Conservation (phyloP, 2,888 invertebrate genomes). For the Listrodromus nycthemerus region DNA sequence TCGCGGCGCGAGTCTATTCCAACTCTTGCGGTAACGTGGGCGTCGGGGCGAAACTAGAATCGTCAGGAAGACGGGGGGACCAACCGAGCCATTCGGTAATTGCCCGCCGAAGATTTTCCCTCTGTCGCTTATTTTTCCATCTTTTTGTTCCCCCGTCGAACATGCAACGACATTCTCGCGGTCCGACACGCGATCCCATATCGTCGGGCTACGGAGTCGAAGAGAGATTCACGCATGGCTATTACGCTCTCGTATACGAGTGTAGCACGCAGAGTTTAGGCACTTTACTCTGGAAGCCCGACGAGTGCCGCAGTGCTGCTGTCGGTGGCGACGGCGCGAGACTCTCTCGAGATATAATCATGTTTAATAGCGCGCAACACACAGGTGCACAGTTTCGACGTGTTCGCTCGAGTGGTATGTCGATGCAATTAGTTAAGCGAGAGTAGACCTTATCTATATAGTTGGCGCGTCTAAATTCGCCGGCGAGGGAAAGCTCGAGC, state of each 20-base stretch:
- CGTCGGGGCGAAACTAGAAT: slow-evolving; percentile 58
- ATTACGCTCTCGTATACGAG: slow-evolving; percentile 25
- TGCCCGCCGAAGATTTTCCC: slow-evolving; percentile 51
- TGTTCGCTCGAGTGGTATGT: slow-evolving; percentile 75
- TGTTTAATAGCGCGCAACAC: slow-evolving; percentile 49
- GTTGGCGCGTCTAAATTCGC: slow-evolving; percentile 41
- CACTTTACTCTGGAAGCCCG: slow-evolving; percentile 24
- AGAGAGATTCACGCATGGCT: slow-evolving; percentile 52
- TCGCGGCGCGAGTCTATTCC: slow-evolving; percentile 39
- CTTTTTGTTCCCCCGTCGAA: slow-evolving; percentile 69
- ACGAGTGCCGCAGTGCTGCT: neutral
- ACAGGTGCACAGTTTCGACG: neutral
- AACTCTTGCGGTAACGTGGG: slow-evolving; percentile 49
- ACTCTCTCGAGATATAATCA: slow-evolving; percentile 45
- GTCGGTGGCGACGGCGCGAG: neutral
- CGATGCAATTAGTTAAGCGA: slow-evolving; percentile 80
- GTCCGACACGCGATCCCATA: slow-evolving; percentile 64
- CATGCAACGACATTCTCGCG: slow-evolving; percentile 82
- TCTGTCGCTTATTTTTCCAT: slow-evolving; percentile 29
- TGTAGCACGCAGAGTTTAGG: slow-evolving; percentile 56
- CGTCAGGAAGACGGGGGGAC: slow-evolving; percentile 8
- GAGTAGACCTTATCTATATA: slow-evolving; percentile 43
- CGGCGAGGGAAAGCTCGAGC: slow-evolving; percentile 8
- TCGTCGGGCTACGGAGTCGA: slow-evolving; percentile 19
- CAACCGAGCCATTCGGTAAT: slow-evolving; percentile 56